Base-by-base conservation (phyloP, 53 echinoderm and acorn worm species). In the Actinopyga echinites region DNA sequence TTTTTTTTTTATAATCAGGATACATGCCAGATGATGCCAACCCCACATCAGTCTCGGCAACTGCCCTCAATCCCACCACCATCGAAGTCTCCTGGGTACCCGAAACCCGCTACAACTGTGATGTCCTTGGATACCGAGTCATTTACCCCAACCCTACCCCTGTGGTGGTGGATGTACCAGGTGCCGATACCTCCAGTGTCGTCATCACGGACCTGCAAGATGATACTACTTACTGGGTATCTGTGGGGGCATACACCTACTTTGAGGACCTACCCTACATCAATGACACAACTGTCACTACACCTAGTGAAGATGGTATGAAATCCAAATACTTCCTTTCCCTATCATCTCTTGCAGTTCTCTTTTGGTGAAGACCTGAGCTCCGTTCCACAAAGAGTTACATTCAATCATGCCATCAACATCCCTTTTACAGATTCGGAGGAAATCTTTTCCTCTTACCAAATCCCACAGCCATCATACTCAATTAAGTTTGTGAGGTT, bases 71-170 rank as follows among this genome's bases (percentile, higher is more conserved):
- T 31, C 92, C 95, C 22, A 79, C 88, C 79, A 88, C 85, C 33
- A 83, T 88, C 43, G 52, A 64, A 28, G 83, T 95, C 24, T 37
- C 57, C 6, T 95, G 95, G 95, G 32, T 57, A 9, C 92, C 95
- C 5, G 64, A 86, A 53, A 60, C 52, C 28, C 84, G 53, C 13
- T 86, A 65, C 87, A 89, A 89, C 80, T 95, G 95, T 37, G 95
- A 95, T 30, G 93, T 95, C 74, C 62, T 85, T 2, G 93, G 93
- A 21, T 95, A 95, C 87, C 75, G 89, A 21, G 86, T 95, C 84
- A 68, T 62, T 15, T 95, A 89, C 86, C 68, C 79, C 32, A 82
- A 89, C 43, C 90, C 89, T 7, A 24, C 73, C 17, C 83, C 79
- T 2, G 86, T 58, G 8, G 78, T 56, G 38, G 36, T 84, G 3